Conservation (phyloP, 2,113 vertebrate genomes). For the Proterorhinus semilunaris region DNA sequence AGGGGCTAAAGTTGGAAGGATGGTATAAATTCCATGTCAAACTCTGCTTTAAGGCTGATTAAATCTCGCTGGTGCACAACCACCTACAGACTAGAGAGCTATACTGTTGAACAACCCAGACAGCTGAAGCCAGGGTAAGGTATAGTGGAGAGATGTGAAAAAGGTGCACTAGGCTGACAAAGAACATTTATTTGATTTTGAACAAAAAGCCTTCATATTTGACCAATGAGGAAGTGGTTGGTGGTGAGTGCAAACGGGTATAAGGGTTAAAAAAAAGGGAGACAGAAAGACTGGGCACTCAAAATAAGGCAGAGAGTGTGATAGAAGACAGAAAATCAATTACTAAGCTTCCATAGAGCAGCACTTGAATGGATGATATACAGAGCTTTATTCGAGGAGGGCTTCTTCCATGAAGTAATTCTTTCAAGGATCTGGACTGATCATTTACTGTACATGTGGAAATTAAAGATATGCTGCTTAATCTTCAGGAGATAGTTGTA, state of each 20-base stretch:
- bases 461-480: neutral
- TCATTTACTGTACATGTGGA: neutral
- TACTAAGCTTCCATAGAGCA: constrained; percentile 37
- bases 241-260: constrained; percentile 22
- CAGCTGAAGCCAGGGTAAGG: constrained; percentile 11
- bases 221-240: constrained; percentile 52
- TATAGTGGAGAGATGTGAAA: constrained; percentile 32
- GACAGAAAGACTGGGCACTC: constrained; percentile 15
- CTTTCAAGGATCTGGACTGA: constrained; percentile 10
- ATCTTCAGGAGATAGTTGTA: neutral
- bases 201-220: constrained; percentile 43
- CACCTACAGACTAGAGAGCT: constrained; percentile 40
- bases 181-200: constrained; percentile 38
- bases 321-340: constrained; percentile 53
- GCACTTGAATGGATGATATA: constrained; percentile 28
- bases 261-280: constrained; percentile 17
- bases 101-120: constrained; percentile 24
- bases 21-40: constrained; percentile 35
- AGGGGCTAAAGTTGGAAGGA: constrained; percentile 31
- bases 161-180: constrained; percentile 37
- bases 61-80: constrained; percentile 46
- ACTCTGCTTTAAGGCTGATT: constrained; percentile 66
- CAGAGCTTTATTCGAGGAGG: constrained; percentile 19
- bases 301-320: constrained; percentile 16
- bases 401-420: constrained; percentile 8